phyloP scores from a whole-genome alignment of 2,888 invertebrate genomes.

The Byasa hedistus region DNA sequence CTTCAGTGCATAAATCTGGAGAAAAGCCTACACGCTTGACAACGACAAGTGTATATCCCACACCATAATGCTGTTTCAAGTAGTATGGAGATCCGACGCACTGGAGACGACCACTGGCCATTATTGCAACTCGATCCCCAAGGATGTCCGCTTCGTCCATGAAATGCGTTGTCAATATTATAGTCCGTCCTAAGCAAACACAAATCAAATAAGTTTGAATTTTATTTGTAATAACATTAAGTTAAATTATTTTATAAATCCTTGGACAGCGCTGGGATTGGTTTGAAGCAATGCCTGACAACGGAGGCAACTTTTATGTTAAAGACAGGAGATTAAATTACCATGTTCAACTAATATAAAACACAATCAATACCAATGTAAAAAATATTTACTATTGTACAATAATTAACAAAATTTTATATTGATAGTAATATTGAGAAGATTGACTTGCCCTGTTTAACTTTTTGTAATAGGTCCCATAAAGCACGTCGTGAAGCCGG shows the following conservation, averaged over 20 bases:
- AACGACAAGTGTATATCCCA: slow-evolving; percentile 88
- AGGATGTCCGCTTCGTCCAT: slow-evolving; percentile 95
- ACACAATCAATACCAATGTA: too few species aligned
- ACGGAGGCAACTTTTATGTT: too few species aligned
- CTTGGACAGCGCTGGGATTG: too few species aligned
- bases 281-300: too few species aligned
- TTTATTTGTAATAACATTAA: too few species aligned
- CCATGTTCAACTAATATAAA: too few species aligned
- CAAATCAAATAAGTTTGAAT: too few species aligned
- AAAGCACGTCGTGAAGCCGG: slow-evolving; percentile 90
- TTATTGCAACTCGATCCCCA: slow-evolving; percentile 93
- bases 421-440: too few species aligned
- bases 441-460: slow-evolving; percentile 76
- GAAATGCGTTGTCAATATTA: slow-evolving; percentile 91
- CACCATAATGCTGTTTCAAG: slow-evolving; percentile 91
- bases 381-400: too few species aligned
- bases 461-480: slow-evolving; percentile 89
- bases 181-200: slow-evolving; percentile 80
- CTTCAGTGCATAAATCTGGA: slow-evolving; percentile 64
- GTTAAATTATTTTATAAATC: too few species aligned
- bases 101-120: slow-evolving; percentile 89
- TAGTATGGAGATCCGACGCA: slow-evolving; percentile 91
- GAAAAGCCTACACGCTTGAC: slow-evolving; percentile 59
- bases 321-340: too few species aligned
- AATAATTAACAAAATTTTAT: too few species aligned